phyloP scores from a whole-genome alignment of 1,140 invertebrate genomes.

The Leptonema lineaticorne region DNA sequence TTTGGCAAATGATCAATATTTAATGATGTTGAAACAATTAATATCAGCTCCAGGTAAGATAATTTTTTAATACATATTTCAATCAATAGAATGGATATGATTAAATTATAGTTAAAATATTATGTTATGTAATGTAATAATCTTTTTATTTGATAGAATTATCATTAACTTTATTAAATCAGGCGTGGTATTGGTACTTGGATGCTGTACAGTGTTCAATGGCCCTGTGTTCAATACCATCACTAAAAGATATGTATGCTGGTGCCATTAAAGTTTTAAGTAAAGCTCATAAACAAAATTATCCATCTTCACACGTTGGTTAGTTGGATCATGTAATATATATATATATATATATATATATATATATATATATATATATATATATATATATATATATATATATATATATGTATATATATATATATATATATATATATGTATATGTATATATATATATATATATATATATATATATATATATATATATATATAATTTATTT shows the following conservation, averaged over 20 bases:
- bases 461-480: no score
- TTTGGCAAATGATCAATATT: constrained; percentile 38
- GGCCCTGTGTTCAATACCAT: constrained; percentile 36
- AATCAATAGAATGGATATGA: background rate
- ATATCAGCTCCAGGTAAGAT: constrained; percentile 29
- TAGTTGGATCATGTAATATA: no score
- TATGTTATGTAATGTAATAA: background rate
- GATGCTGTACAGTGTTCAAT: constrained; percentile 39
- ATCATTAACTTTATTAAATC: constrained; percentile 9
- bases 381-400: no score
- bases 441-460: no score
- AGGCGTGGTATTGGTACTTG: constrained; percentile 39
- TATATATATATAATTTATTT: constrained; percentile 8
- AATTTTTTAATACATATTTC: background rate
- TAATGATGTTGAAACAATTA: constrained; percentile 34
- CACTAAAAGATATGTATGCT: constrained; percentile 38
- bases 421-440: no score
- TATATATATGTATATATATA: no score
- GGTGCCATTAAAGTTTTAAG: constrained; percentile 38
- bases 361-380: no score
- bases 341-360: no score
- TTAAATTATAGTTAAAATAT: background rate
- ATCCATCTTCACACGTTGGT: constrained; percentile 36
- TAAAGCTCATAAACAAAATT: constrained; percentile 27
- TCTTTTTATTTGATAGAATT: constrained; percentile 27